A percentile compares a stretch with the other conserved stretches of the same genome.
phyloP scores from a whole-genome alignment of 92 coral and sea anemone genomes.

The Palythoa heliodiscus region DNA sequence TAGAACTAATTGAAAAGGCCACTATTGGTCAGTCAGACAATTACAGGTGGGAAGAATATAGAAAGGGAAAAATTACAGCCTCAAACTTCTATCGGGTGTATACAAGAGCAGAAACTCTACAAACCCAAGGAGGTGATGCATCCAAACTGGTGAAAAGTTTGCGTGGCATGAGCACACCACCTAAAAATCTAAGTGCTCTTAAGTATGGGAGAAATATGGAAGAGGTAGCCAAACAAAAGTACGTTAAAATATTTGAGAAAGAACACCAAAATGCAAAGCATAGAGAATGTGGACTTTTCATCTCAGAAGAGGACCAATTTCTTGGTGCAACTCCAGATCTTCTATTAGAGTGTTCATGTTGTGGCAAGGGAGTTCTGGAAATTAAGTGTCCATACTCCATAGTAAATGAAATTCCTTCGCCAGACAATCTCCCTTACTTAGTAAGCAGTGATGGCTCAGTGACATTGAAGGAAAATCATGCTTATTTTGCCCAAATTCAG shows the following conservation, averaged over 20 bases:
- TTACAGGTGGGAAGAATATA: slow-evolving; percentile 48
- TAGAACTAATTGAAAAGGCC: slow-evolving; percentile 49
- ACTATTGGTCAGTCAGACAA: slow-evolving; percentile 61
- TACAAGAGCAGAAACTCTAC: slow-evolving; percentile 58
- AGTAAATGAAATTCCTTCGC: slow-evolving; percentile 53
- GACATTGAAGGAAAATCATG: slow-evolving; percentile 55
- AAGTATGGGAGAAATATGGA: slow-evolving; percentile 67
- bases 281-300: slow-evolving; percentile 67
- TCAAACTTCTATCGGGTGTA: slow-evolving; percentile 54
- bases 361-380: slow-evolving; percentile 64
- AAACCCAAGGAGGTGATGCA: slow-evolving; percentile 48
- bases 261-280: slow-evolving; percentile 54
- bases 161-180: slow-evolving; percentile 48
- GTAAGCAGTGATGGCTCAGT: slow-evolving; percentile 40
- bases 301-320: slow-evolving; percentile 49
- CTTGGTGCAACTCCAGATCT: slow-evolving; percentile 67
- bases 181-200: slow-evolving; percentile 60
- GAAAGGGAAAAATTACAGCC: slow-evolving; percentile 61
- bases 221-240: slow-evolving; percentile 51
- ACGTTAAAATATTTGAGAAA: slow-evolving; percentile 51
- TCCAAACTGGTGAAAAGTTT: slow-evolving; percentile 49
- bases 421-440: slow-evolving; percentile 53
- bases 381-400: slow-evolving; percentile 61
- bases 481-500: slow-evolving; percentile 58
- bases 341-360: slow-evolving; percentile 60